These are phyloP conservation scores for Prenolepis imparis DNA, from an alignment of 2,888 invertebrate species.

Conservation along the genomic window DNA sequence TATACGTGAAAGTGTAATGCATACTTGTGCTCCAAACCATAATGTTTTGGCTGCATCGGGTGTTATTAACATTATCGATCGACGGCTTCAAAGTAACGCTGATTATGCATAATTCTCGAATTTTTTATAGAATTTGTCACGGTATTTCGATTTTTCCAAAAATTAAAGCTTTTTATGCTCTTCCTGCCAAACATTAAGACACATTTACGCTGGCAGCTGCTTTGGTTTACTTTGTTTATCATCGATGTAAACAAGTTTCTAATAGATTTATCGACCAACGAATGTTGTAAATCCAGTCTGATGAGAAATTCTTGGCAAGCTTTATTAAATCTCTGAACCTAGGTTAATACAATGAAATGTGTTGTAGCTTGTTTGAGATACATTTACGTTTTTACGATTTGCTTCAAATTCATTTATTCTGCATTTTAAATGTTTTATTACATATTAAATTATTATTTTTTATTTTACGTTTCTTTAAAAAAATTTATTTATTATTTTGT, in stretches of 20 bases:
- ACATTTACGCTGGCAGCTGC: neutral
- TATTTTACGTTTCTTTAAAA: neutral
- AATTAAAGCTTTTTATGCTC: neutral
- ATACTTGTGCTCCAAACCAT: conserved; percentile 6
- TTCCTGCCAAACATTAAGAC: neutral
- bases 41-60: neutral
- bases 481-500: neutral
- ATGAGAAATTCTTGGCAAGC: conserved; percentile 24
- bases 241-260: neutral
- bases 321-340: conserved; percentile 14
- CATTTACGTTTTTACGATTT: conserved; percentile 7
- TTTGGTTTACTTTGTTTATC: neutral
- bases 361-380: neutral
- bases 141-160: conserved; percentile 29
- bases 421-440: neutral
- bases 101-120: conserved; percentile 37
- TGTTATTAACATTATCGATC: neutral
- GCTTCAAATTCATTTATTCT: neutral
- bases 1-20: neutral
- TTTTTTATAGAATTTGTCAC: conserved; percentile 39
- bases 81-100: conserved; percentile 34
- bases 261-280: conserved; percentile 20
- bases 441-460: neutral
- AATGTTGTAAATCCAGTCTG: conserved; percentile 11
- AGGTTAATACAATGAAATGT: neutral